A percentile compares a stretch with the other conserved stretches of the same genome.
phyloP scores from a whole-genome alignment of 2,797 vertebrate species.

The Hemitrygon akajei region DNA sequence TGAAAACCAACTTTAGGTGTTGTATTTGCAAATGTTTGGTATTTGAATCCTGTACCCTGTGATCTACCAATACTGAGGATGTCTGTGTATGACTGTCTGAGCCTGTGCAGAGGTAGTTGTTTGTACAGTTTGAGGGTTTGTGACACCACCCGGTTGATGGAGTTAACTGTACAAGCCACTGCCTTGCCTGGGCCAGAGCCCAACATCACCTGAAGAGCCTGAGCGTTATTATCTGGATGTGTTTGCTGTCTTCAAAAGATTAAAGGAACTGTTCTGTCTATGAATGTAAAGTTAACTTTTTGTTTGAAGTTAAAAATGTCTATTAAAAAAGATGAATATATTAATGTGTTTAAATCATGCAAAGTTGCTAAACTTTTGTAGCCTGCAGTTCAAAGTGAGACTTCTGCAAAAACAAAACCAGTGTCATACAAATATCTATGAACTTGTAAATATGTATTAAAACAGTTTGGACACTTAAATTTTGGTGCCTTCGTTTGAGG shows the following conservation, averaged over 20 bases:
- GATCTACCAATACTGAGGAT: neutral
- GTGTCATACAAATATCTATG: neutral
- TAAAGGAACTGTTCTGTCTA: conserved; percentile 3
- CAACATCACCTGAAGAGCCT: conserved; percentile 38
- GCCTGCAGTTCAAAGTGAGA: neutral
- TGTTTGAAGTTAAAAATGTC: neutral
- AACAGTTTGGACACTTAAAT: neutral
- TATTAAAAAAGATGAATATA: neutral
- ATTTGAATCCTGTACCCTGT: neutral
- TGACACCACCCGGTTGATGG: conserved; percentile 97
- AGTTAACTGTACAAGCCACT: conserved; percentile 99
- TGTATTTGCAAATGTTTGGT: neutral
- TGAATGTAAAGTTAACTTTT: neutral
- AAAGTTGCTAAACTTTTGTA: neutral
- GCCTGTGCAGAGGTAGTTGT: conserved; percentile 99
- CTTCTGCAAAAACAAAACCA: neutral
- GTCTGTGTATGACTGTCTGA: conserved; percentile 58
- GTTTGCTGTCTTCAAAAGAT: neutral
- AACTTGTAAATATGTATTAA: neutral
- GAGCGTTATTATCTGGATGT: neutral
- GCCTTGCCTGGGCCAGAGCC: conserved; percentile 93
- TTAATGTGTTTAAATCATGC: neutral
- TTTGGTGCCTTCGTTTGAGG: neutral
- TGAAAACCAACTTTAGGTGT: neutral
- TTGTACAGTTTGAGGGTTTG: conserved; percentile 99